Conservation (phyloP, 2,113 vertebrate genomes). For the Anolis sagrei region DNA sequence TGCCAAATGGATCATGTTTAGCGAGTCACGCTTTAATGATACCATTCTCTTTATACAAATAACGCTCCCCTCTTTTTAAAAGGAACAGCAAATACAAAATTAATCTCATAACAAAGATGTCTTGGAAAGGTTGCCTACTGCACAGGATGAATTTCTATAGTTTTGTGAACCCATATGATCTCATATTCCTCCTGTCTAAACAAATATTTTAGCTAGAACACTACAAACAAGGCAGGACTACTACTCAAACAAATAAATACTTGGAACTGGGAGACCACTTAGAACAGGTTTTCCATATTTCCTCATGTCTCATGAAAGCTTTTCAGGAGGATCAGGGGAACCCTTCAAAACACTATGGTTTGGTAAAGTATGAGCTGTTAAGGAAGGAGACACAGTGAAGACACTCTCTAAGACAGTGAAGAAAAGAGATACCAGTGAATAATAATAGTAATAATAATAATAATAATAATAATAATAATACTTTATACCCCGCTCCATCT, state of each 20-base stretch:
- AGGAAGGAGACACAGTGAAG: background rate
- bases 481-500: too few species aligned
- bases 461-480: too few species aligned
- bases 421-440: background rate
- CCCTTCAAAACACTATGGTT: background rate
- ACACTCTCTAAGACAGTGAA: background rate
- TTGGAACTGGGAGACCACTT: too few species aligned
- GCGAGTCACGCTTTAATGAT: conserved; percentile 6
- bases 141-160: background rate
- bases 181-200: conserved; percentile 8
- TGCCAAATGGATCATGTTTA: background rate
- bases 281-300: background rate
- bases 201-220: background rate
- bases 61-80: conserved; percentile 18
- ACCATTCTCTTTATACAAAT: background rate
- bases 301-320: background rate
- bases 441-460: too few species aligned
- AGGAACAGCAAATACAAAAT: conserved; percentile 9
- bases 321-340: background rate
- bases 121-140: background rate
- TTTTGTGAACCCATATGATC: background rate
- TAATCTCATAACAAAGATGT: conserved; percentile 19
- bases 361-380: background rate
- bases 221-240: background rate
- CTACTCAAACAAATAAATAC: too few species aligned